A percentile compares a stretch with the other conserved stretches of the same genome.
Evolutionary conservation across 2,797 vertebrate genomes (phyloP).

Genomic region (Alauda arvensis): DNA sequence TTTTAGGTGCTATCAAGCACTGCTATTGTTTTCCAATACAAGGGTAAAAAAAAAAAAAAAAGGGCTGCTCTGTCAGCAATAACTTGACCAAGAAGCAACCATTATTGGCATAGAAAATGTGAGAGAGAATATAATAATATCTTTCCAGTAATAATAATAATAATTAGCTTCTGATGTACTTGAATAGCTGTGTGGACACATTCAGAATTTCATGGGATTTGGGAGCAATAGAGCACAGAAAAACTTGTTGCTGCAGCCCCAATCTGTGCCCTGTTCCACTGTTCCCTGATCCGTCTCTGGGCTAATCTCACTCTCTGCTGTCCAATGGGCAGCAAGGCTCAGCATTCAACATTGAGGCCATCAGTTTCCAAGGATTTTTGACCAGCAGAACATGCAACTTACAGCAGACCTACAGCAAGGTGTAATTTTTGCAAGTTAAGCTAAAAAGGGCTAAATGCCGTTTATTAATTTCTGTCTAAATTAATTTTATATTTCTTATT

Average conservation of each 20-base stretch:
- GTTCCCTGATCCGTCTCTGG: too few relatives aligned
- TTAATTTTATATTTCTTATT: background rate
- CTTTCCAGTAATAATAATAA: too few relatives aligned
- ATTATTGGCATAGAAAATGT: background rate
- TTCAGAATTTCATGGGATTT: background rate
- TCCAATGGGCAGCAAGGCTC: background rate
- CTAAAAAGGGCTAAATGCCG: background rate
- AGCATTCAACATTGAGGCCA: background rate
- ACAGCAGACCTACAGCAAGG: background rate
- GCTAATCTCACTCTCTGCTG: background rate
- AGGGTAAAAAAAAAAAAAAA: background rate
- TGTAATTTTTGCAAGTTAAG: background rate
- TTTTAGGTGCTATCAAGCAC: background rate
- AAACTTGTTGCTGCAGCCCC: background rate
- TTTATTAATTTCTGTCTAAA: background rate
- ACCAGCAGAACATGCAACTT: background rate
- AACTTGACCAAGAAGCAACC: background rate
- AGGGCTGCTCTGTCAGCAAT: background rate
- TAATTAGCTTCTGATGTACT: background rate
- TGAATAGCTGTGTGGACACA: background rate
- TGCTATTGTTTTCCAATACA: background rate
- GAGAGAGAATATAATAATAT: background rate
- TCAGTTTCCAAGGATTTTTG: background rate
- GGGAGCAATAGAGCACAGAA: background rate
- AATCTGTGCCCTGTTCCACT: rapidly evolving